These are phyloP conservation scores for Garrulus glandarius DNA, from an alignment of 2,797 vertebrate genomes.

Conservation along the genomic window DNA sequence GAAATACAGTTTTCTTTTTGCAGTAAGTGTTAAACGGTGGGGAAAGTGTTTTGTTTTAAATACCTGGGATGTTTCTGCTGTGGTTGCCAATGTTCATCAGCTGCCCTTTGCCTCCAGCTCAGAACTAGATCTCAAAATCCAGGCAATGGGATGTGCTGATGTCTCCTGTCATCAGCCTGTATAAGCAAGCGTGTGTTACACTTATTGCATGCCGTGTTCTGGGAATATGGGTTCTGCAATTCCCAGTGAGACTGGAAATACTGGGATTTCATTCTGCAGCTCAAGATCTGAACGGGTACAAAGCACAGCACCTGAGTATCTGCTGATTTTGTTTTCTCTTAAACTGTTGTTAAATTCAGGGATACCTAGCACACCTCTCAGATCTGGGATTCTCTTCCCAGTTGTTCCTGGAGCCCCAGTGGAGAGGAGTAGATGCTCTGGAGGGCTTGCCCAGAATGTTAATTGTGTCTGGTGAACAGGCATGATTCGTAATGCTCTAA, in stretches of 20 bases:
- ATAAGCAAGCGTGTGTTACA: rapidly evolving
- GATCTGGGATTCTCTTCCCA: background rate
- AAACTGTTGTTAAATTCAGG: background rate
- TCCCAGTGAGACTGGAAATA: background rate
- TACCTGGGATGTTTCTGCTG: background rate
- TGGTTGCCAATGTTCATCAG: background rate
- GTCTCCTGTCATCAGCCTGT: background rate
- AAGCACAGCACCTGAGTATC: background rate
- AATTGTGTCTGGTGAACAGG: background rate
- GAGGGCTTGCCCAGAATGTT: background rate
- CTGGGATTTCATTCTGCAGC: background rate
- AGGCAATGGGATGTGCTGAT: rapidly evolving
- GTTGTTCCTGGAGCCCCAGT: background rate
- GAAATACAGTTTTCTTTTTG: conserved; percentile 2
- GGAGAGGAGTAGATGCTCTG: background rate
- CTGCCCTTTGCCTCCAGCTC: background rate
- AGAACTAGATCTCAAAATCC: background rate
- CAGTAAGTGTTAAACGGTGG: background rate
- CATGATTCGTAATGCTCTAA: background rate
- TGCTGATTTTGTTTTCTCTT: background rate
- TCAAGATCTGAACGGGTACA: rapidly evolving
- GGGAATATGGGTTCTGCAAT: background rate
- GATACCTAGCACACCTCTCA: background rate
- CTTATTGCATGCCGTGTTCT: background rate
- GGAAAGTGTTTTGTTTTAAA: background rate